phyloP scores from a whole-genome alignment of 2,888 invertebrate species.

The Philopedon plagiatum region DNA sequence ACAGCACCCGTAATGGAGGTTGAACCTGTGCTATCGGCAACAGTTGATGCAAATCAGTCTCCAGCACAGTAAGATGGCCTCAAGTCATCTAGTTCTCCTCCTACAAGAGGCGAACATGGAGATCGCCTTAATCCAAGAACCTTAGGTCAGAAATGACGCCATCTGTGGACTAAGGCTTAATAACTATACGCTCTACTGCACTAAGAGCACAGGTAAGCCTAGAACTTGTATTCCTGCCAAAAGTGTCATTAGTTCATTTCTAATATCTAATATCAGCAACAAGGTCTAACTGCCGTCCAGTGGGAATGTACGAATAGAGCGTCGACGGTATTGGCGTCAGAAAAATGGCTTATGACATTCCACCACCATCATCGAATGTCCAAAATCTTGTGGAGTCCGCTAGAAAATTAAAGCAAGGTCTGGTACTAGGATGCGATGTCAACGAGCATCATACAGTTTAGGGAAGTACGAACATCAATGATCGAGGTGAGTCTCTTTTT shows the following conservation, averaged over 20 bases:
- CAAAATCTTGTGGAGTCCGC: background rate
- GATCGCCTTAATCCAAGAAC: background rate
- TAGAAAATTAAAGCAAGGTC: no score
- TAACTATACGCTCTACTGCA: background rate
- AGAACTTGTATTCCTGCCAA: no score
- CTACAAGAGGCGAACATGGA: background rate
- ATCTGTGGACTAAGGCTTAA: background rate
- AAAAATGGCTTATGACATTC: no score
- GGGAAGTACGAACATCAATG: background rate
- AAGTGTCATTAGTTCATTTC: no score
- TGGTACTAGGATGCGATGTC: constrained; percentile 3
- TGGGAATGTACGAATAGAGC: no score
- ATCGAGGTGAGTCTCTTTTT: constrained; percentile 4
- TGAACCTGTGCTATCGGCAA: background rate
- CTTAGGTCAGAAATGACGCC: background rate
- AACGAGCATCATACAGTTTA: constrained; percentile 2
- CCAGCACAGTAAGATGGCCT: background rate
- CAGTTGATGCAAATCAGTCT: background rate
- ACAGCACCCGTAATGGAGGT: background rate
- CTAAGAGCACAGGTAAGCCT: background rate
- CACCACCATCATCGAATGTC: background rate
- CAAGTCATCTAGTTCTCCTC: no score
- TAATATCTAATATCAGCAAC: no score
- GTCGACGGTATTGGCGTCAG: no score
- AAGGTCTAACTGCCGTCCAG: no score